Percentiles rank a stretch among this genome's conserved stretches.
Evolutionary conservation across 2,797 vertebrate genomes (phyloP).

Genomic region (Syngnathus acus): DNA sequence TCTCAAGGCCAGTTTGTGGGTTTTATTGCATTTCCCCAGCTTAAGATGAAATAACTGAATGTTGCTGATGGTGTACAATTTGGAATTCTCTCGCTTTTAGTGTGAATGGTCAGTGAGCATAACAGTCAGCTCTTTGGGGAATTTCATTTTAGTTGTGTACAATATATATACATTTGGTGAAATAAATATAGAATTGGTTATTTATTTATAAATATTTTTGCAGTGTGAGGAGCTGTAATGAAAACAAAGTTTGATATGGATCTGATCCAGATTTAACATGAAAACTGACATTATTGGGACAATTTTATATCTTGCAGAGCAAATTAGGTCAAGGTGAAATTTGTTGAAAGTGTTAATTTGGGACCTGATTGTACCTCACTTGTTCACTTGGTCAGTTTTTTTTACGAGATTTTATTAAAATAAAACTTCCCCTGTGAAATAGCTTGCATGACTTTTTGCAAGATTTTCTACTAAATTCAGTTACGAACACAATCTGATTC

Average conservation of each 20-base stretch:
- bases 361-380: background rate
- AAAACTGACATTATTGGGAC: slow-evolving; percentile 37
- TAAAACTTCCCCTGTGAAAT: background rate
- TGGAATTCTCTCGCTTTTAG: background rate
- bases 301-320: slow-evolving; percentile 20
- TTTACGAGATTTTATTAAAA: background rate
- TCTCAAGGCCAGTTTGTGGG: no score
- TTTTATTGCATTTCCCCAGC: background rate
- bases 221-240: background rate
- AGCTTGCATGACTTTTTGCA: background rate
- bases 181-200: no score
- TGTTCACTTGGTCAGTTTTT: background rate
- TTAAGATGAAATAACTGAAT: background rate
- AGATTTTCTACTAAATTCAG: background rate
- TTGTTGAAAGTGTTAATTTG: background rate
- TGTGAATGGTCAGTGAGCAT: no score
- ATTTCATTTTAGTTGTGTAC: no score
- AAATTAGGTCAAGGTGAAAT: background rate
- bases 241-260: background rate
- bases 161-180: no score
- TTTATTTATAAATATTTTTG: background rate
- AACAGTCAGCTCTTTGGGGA: no score
- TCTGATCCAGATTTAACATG: slow-evolving; percentile 57
- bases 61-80: background rate
- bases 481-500: background rate